Base-by-base conservation (phyloP, 37 sponge, comb jelly and placozoan species). In the Cliona cf. orientalis region DNA sequence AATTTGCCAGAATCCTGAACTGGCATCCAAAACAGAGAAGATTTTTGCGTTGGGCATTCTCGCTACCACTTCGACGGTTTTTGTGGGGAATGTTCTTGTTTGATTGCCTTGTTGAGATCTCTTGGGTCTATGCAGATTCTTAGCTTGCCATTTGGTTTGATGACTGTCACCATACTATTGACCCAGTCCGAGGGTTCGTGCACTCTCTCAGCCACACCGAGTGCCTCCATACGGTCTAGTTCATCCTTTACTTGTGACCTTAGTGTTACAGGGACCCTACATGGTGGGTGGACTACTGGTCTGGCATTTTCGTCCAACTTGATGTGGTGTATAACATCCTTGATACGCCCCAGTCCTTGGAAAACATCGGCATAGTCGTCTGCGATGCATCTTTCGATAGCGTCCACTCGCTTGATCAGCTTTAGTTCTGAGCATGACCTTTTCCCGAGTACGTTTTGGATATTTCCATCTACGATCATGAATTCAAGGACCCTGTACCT, bases 131-230 rank as follows among this genome's bases (percentile, higher is more conserved):
- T 74, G 57, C 88, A 87, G 45, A 80, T 64, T 39, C 81, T 37
- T 7, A 87, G 69, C 22, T 80, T 58, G 5, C 89, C 89, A n/a
- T 80, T 80, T 5, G 74, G 64, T 68, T 81, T 80, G 7, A 29
- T 36, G 1, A 80, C 82, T 4, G 69, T 75, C 11, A 80, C 88
- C 75, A 80, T 58, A 42, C 39, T 40, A 71, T 80, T 86, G 7
- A 87, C 88, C 88, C 75, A 80, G 17, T 80, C 81, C 22, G 88
- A 80, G 19, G 88, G 81, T 53, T 80, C 88, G n/a, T 57, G 46
- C 31, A 81, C 89, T 55, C 28, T 42, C 12, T 65, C 60, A n/a
- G 75, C 63, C 21, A 80, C 82, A 66, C 46, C 75, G 0, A 74
- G 31, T 14, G 26, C 40, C 40, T 82, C 82, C 82, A 87, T 73